Evolutionary conservation across 2,888 invertebrate genomes (phyloP).

Genomic region (Octodonta nipae): DNA sequence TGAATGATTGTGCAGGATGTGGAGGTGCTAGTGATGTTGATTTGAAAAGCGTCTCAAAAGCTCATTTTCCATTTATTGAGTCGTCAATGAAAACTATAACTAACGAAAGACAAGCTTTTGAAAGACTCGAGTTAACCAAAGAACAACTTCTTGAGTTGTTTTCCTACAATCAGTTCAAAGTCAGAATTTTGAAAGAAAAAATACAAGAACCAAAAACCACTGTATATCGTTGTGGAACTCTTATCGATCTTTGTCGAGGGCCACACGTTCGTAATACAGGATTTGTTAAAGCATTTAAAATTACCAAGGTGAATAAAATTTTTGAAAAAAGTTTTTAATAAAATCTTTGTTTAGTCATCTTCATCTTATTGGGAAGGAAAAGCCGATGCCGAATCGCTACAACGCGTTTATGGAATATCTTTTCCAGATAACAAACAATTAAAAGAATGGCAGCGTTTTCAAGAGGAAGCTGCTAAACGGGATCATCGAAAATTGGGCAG

Average conservation of each 20-base stretch:
- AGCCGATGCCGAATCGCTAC: slow-evolving; percentile 80
- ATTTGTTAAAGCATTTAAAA: slow-evolving; percentile 82
- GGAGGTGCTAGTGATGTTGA: too few species aligned
- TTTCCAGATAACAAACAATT: slow-evolving; percentile 92
- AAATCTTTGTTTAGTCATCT: slow-evolving; percentile 40
- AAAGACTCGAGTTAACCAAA: slow-evolving; percentile 85
- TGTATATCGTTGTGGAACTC: slow-evolving; percentile 85
- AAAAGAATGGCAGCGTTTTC: slow-evolving; percentile 96
- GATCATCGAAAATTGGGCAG: slow-evolving; percentile 88
- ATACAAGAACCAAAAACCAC: slow-evolving; percentile 87
- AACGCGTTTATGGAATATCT: slow-evolving; percentile 91
- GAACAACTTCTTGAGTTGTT: slow-evolving; percentile 93
- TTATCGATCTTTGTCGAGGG: slow-evolving; percentile 93
- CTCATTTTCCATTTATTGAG: slow-evolving; percentile 78
- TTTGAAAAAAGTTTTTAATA: background rate
- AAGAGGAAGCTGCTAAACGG: slow-evolving; percentile 92
- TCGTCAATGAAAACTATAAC: slow-evolving; percentile 71
- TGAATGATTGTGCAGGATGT: slow-evolving; percentile 67
- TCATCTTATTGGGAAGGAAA: slow-evolving; percentile 95
- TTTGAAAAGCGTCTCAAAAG: slow-evolving; percentile 72
- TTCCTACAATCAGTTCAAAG: slow-evolving; percentile 83
- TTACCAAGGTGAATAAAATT: too few species aligned
- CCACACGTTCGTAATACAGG: slow-evolving; percentile 96
- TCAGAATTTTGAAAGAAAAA: slow-evolving; percentile 85
- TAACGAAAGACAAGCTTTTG: slow-evolving; percentile 94